Base-by-base conservation (phyloP, 2,888 invertebrate genomes). In the Taenaris catops region DNA sequence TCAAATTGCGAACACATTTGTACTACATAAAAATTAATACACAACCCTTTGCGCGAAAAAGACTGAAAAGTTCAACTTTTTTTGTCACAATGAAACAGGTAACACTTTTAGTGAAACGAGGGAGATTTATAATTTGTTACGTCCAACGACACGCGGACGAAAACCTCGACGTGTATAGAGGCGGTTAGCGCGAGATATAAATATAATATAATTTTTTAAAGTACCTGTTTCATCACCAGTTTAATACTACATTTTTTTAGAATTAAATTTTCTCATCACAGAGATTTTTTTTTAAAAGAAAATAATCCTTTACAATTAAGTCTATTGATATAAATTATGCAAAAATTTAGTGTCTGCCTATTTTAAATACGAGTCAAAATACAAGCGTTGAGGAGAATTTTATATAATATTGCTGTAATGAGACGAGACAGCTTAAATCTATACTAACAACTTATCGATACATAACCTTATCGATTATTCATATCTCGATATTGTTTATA, bases 1-100 rank as follows among this genome's bases (percentile, higher is more conserved):
- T 86, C 76, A 81, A 80, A 86, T 86, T 86, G 86, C 86, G 78
- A 84, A 86, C 83, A 84, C 83, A 83, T 86, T 84, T 86, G 86
- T 84, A 86, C 86, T 84, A 86, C 80, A 72, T 80, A 86, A 86
- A 83, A 86, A 83, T 80, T 57, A 81, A 86, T 81, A 86, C 86
- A 86, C 86, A 86, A 86, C 86, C 86, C 63, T 83, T 84, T 84
- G 83, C 86, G 84, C 83, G 81, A 81, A 86, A 76, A 79, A 76
- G 81, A 80, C 81, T 83, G 80, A 48, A 78, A 75, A 81, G 75
- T 76, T 80, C 69, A 79, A 83, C 80, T 81, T 83, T 81, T 71
- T 53, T 74, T 79, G 76, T 81, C 74, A 68, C 65, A 63, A 62
- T 64, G 55, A 55, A 62, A 62, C 60, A 50, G 49, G 57, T 46